These are phyloP conservation scores for Ormyrus pomaceus DNA, from an alignment of 2,888 invertebrate genomes.

Conservation along the genomic window DNA sequence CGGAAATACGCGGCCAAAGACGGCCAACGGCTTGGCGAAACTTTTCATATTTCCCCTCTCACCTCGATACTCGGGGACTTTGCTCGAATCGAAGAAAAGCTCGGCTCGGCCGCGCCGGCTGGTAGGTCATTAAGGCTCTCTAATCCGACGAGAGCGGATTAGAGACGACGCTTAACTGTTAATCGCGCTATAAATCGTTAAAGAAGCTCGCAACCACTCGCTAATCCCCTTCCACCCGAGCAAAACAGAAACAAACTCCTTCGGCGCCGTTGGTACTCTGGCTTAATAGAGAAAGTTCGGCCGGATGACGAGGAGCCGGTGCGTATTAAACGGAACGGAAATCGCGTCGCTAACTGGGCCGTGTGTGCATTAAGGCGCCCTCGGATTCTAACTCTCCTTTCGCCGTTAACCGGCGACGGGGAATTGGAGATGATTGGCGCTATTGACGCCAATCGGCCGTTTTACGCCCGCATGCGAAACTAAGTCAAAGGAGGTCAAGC, in stretches of 20 bases:
- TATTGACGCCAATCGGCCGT: conserved; percentile 26
- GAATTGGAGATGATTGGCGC: conserved; percentile 44
- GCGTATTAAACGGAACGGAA: neutral
- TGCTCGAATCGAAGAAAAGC: neutral
- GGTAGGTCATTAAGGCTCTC: conserved; percentile 27
- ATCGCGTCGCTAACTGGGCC: neutral
- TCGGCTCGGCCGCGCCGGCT: neutral
- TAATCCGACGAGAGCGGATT: conserved; percentile 23
- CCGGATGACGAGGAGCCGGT: too few species aligned
- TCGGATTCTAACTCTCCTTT: too few species aligned
- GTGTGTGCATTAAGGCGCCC: too few species aligned
- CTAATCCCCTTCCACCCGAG: neutral
- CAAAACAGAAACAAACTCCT: conserved; percentile 23
- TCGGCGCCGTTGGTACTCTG: neutral
- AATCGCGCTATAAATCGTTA: conserved; percentile 45
- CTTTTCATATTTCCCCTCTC: too few species aligned
- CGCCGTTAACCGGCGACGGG: neutral
- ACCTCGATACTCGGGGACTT: neutral
- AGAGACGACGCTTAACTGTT: conserved; percentile 29
- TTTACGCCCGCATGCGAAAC: neutral
- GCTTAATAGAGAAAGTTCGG: conserved; percentile 40
- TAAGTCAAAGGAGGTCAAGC: too few species aligned
- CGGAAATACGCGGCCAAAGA: too few species aligned
- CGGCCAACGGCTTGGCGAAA: too few species aligned
- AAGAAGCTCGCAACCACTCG: conserved; percentile 26